Conservation (phyloP, 2,888 invertebrate genomes). For the Ennomos quercinarius region DNA sequence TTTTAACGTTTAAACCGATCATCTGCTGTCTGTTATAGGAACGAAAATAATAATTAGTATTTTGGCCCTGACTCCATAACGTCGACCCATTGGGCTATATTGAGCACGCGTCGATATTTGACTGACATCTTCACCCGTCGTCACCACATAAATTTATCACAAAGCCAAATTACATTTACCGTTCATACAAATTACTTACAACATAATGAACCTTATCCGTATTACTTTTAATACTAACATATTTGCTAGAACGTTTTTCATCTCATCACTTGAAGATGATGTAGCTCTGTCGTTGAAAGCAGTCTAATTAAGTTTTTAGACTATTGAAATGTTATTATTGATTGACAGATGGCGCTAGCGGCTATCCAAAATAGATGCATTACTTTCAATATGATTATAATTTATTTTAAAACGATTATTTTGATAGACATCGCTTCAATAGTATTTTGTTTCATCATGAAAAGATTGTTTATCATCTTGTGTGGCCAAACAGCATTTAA, state of each 20-base stretch:
- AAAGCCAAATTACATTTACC: conserved; percentile 48
- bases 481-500: conserved; percentile 45
- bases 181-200: conserved; percentile 24
- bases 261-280: conserved; percentile 48
- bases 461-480: conserved; percentile 46
- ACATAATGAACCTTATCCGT: conserved; percentile 51
- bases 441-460: conserved; percentile 28
- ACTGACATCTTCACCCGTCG: conserved; percentile 81
- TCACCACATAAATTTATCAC: conserved; percentile 74
- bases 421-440: conserved; percentile 38
- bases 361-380: conserved; percentile 76
- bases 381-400: conserved; percentile 58
- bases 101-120: conserved; percentile 80
- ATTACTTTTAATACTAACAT: conserved; percentile 25
- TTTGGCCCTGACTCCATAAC: conserved; percentile 60
- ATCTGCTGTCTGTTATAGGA: conserved; percentile 43
- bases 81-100: conserved; percentile 63
- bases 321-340: conserved; percentile 78
- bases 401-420: conserved; percentile 43
- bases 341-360: conserved; percentile 83
- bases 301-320: conserved; percentile 82
- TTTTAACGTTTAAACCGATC: conserved; percentile 27
- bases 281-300: conserved; percentile 77
- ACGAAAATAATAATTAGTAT: conserved; percentile 76
- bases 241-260: conserved; percentile 31